Conservation (phyloP, 2,113 vertebrate species). For the Electrona antarctica region DNA sequence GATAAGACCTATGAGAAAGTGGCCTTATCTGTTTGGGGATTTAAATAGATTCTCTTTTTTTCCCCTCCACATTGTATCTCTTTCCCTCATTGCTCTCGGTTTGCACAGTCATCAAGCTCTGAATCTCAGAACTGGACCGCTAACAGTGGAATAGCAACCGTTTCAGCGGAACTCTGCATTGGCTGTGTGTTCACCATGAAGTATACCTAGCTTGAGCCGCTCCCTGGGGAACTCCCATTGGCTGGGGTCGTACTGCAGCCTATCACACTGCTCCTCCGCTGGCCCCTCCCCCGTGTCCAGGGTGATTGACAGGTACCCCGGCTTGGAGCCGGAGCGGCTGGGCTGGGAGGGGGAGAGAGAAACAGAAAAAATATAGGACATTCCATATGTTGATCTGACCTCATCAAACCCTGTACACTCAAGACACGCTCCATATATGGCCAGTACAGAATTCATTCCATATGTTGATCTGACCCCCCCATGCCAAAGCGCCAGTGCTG, state of each 20-base stretch:
- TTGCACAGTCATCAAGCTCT: conserved; percentile 6
- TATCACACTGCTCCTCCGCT: conserved; percentile 86
- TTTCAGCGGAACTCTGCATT: not conserved
- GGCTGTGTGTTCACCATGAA: not conserved
- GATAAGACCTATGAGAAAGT: conserved; percentile 76
- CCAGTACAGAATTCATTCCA: too few species aligned
- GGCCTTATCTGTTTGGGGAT: conserved; percentile 36
- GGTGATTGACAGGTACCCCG: conserved; percentile 90
- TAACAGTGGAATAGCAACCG: not conserved
- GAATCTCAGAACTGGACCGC: not conserved
- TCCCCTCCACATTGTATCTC: conserved; percentile 8
- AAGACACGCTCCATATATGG: too few species aligned
- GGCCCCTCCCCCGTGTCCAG: conserved; percentile 88
- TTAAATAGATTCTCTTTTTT: conserved; percentile 28
- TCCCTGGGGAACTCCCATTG: conserved; percentile 96
- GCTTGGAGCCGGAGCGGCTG: conserved; percentile 77
- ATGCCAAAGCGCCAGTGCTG: too few species aligned
- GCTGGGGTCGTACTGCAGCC: conserved; percentile 89
- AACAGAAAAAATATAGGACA: not conserved
- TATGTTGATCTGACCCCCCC: too few species aligned
- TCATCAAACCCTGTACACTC: too few species aligned
- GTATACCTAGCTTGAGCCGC: conserved; percentile 89
- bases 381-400: too few species aligned
- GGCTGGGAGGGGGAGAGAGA: conserved; percentile 76
- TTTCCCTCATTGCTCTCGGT: not conserved